Base-by-base conservation (phyloP, 1,140 invertebrate species). In the Campoletis sonorensis region DNA sequence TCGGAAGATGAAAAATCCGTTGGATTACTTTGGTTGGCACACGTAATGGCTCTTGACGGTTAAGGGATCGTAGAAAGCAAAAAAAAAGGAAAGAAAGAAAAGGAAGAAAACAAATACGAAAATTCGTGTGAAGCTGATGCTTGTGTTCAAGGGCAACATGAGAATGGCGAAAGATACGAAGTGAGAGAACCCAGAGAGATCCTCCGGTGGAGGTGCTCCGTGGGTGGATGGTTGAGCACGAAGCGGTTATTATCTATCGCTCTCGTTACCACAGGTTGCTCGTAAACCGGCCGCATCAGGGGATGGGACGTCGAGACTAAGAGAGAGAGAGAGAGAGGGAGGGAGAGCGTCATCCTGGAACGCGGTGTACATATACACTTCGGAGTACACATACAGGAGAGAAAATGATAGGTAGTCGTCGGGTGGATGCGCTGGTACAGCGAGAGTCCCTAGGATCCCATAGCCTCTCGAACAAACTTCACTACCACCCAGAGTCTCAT, bases 221-320 rank as follows among this genome's bases (percentile, higher is more conserved):
- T 54, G 54, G 73, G 77, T 84, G 81, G 73, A 86, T 88, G 88
- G 88, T 87, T 87, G 87, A 88, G 88, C 88, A 89, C 86, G 88
- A 88, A 90, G 87, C 90, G 89, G 90, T 92, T 92, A 92, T 92
- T 92, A 92, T 92, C 91, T 92, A 92, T 92, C 91, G 90, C 90
- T 92, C 90, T 92, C 90, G 91, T 92, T 92, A 92, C 91, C 91
- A 92, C 91, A 92, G 91, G 91, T 92, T 92, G 91, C 91, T 92
- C 91, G 91, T 92, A 92, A 92, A 92, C 89, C 89, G 90, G 88
- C 88, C 89, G 87, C 89, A 89, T 90, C 87, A 83, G 86, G 83
- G 87, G 85, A 85, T 84, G 88, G 85, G 86, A 84, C 83, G 83
- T 83, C 79, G 73, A 83, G 82, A 79, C 61, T 67, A 15, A 83